Base-by-base conservation (phyloP, 2,797 vertebrate species). In the Poeciliopsis presidionis region DNA sequence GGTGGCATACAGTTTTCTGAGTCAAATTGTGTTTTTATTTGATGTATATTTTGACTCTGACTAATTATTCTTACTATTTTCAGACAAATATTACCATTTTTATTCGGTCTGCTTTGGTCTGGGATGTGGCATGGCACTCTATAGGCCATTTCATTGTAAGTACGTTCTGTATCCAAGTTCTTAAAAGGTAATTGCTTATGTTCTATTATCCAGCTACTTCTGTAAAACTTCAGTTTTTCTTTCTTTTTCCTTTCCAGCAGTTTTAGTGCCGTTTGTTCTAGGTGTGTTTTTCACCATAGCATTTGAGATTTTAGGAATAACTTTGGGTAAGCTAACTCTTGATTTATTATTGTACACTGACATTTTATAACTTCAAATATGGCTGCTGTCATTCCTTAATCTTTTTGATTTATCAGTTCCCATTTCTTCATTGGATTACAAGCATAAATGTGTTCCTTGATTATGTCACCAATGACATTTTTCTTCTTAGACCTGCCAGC, bases 11-110 rank as follows among this genome's bases (percentile, higher is more conserved):
- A 47, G 9, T 45, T n/a, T 55, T 2, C 36, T 46, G 3, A 33
- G 78, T 75, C 18, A 2, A 46, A 75, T 12, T 47, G 22, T 1
- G 7, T 13, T 43, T 75, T 45, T 59, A 33, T 72, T 73, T 20
- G 74, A 18, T 20, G 28, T 2, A 25, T 12, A 74, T 47, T 22
- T 63, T n/a, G 72, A 77, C 59, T 67, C 36, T 5, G 25, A 25
- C 72, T 65, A 8, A 75, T 84, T 72, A 16, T 77, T 82, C n/a
- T 76, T 22, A 71, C 72, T 25, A 51, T 83, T 92, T 86, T 51
- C 84, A 95, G 95, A 95, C 83, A 95, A 94, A 87, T 95, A 88
- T 90, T 88, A 89, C 51, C 92, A 95, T 84, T 95, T 94, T 76
- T 95, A 92, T 85, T 90, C 94, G 3, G 0, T 94, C 74, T 94